Evolutionary conservation across 2,888 invertebrate genomes (phyloP).

Genomic region (Ligdia adustata): DNA sequence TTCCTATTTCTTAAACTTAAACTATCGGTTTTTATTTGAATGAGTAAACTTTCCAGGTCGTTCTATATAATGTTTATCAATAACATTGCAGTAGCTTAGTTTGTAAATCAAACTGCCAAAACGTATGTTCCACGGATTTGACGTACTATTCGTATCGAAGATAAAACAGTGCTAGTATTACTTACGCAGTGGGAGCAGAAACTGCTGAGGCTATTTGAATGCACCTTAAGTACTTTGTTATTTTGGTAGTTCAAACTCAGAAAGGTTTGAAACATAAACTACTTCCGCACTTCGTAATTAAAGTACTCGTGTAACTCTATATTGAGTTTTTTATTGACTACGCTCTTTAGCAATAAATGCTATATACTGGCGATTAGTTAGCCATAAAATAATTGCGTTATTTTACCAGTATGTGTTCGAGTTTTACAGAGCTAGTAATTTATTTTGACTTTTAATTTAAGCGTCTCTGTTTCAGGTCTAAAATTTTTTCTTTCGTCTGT

Average conservation of each 20-base stretch:
- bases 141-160: too few relatives aligned
- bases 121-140: too few relatives aligned
- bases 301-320: neutral
- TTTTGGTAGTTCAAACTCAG: neutral
- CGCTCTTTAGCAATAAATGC: constrained; percentile 13
- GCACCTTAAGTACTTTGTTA: neutral
- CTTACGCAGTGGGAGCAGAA: neutral
- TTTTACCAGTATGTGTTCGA: constrained; percentile 1
- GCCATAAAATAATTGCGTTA: constrained; percentile 8
- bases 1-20: too few relatives aligned
- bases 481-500: too few relatives aligned
- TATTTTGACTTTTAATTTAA: too few relatives aligned
- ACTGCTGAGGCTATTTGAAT: too few relatives aligned
- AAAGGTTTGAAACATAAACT: constrained; percentile 7
- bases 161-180: neutral
- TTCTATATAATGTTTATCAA: too few relatives aligned
- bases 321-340: constrained; percentile 13
- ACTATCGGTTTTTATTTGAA: too few relatives aligned
- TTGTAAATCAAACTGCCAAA: too few relatives aligned
- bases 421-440: neutral
- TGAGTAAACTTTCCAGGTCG: too few relatives aligned
- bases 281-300: constrained; percentile 13
- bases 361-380: constrained; percentile 16
- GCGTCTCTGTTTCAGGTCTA: too few relatives aligned
- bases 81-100: too few relatives aligned